phyloP scores from a whole-genome alignment of 2,888 invertebrate genomes.

The Pinctada fucata region DNA sequence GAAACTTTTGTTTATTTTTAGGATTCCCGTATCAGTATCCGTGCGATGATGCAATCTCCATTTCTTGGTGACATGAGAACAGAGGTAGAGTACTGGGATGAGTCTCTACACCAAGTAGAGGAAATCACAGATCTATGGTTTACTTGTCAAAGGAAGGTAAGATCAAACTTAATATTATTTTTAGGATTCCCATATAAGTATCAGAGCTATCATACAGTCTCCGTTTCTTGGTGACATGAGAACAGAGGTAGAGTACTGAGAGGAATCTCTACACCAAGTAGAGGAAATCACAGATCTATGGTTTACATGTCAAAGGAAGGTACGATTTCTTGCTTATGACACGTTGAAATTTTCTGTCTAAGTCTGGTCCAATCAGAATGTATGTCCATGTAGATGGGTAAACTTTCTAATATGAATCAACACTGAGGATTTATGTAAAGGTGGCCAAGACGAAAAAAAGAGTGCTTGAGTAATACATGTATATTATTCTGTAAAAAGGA shows the following conservation, averaged over 20 bases:
- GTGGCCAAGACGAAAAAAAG: too few relatives aligned
- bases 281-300: constrained; percentile 74
- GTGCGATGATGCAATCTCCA: constrained; percentile 66
- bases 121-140: constrained; percentile 74
- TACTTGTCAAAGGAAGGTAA: constrained; percentile 73
- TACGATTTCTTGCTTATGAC: constrained; percentile 25
- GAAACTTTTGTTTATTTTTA: constrained; percentile 35
- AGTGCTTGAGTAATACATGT: too few relatives aligned
- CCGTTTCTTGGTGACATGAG: constrained; percentile 72
- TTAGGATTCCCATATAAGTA: constrained; percentile 70
- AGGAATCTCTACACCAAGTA: constrained; percentile 67
- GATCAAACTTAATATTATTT: not conserved
- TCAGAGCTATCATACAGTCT: constrained; percentile 67
- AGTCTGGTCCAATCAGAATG: too few relatives aligned
- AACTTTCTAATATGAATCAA: too few relatives aligned
- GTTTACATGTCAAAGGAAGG: constrained; percentile 73
- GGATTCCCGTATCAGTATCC: constrained; percentile 71
- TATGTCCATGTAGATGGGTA: too few relatives aligned
- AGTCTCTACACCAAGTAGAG: constrained; percentile 70
- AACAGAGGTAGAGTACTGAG: constrained; percentile 67
- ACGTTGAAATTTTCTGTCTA: too few relatives aligned
- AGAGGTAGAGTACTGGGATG: constrained; percentile 68
- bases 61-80: constrained; percentile 70
- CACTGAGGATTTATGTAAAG: too few relatives aligned
- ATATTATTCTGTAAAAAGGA: too few relatives aligned